Evolutionary conservation across 2,113 vertebrate genomes (phyloP), one percentile per base, ranked within the genome.

Genomic region (Hucho hucho): DNA sequence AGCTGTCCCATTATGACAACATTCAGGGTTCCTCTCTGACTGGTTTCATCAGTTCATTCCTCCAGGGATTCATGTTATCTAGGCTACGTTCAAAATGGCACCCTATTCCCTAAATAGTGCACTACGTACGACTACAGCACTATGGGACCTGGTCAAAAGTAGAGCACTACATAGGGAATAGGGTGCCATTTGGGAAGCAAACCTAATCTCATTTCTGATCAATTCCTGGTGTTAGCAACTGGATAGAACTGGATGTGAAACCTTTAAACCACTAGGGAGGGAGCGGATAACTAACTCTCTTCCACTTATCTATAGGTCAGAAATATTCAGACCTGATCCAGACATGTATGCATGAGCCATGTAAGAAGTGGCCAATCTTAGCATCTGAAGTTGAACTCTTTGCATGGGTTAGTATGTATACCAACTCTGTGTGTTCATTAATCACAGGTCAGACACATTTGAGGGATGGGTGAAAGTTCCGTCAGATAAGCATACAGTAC

Each of bases 401-500:
- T 53, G 49, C 49, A 53, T 16, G 49, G 49, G 49, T 53, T 53
- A 18, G 12, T 53, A 53, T 53, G 49, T 28, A 13, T 58, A 26
- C 12, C 11, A 25, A 56, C 3, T 25, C 22, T 14, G 53, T 56
- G 53, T 71, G 9, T 72, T 20, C n/a, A 61, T 22, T 61, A 9
- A 22, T 61, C n/a, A 61, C 58, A 61, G 18, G 18, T 61, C 58
- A 22, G 5, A 24, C 58, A 22, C n/a, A 18, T 18, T 53, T 53
- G 4, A 53, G 49, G 37, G 26, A 53, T 46, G 2, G 4, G 12
- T 29, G 16, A 64, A 64, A 37, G 16, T 26, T 66, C 26, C n/a
- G n/a, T 47, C 7, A 28, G 25, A 56, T 67, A 32, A 43, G 65
- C 18, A 32, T 67, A 20, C 24, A 11, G 0, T 94, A 99, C 97